phyloP scores from a whole-genome alignment of 2,888 invertebrate species.

The Amphipoea oculea region DNA sequence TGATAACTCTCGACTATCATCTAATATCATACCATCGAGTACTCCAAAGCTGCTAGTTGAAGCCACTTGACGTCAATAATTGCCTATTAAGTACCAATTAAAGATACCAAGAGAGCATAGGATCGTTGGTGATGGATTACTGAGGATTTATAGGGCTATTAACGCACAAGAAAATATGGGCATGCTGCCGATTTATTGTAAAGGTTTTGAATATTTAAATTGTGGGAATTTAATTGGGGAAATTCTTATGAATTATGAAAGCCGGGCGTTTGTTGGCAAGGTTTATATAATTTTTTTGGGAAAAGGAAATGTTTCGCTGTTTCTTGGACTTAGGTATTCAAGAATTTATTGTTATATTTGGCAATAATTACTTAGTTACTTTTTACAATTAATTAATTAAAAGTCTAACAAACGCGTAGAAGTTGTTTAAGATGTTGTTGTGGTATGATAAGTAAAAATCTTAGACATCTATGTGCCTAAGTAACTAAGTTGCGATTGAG shows the following conservation, averaged over 20 bases:
- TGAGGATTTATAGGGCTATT: conserved; percentile 67
- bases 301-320: not conserved
- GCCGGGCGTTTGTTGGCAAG: conserved; percentile 2
- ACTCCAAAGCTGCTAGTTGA: conserved; percentile 33
- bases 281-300: not conserved
- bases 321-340: not conserved
- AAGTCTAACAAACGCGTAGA: not conserved
- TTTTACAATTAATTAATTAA: not conserved
- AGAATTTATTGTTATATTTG: not conserved
- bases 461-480: not conserved
- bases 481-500: not conserved
- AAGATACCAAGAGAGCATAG: conserved; percentile 72
- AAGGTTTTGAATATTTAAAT: conserved; percentile 38
- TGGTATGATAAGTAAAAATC: not conserved
- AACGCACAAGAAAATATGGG: conserved; percentile 54
- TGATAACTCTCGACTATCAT: conserved; percentile 52
- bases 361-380: not conserved
- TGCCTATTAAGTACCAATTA: conserved; percentile 73
- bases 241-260: conserved; percentile 33
- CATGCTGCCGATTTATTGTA: conserved; percentile 49
- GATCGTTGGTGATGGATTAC: conserved; percentile 67
- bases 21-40: conserved; percentile 44
- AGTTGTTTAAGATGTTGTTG: not conserved
- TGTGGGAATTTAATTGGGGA: conserved; percentile 32
- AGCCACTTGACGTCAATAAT: conserved; percentile 64